phyloP scores from a whole-genome alignment of 2,888 invertebrate genomes.

The Thysanoteuthis rhombus region DNA sequence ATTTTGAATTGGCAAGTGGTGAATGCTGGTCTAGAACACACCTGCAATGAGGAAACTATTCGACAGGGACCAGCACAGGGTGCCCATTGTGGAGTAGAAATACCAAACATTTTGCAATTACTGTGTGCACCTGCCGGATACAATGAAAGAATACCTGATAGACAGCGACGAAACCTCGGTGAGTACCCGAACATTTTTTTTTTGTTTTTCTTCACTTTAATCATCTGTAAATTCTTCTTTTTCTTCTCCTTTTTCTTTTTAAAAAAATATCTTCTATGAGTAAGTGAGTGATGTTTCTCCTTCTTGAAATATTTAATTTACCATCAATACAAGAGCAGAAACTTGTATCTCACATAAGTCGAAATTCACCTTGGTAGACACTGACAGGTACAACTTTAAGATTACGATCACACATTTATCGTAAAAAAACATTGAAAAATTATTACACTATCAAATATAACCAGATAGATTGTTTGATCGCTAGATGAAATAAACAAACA shows the following conservation, averaged over 20 bases:
- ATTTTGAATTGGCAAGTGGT: conserved; percentile 17
- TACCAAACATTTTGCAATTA: conserved; percentile 28
- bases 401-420: no score
- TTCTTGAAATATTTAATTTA: no score
- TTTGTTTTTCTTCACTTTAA: neutral
- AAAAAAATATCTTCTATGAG: no score
- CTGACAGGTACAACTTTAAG: no score
- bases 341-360: no score
- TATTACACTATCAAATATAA: no score
- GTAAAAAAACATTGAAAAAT: no score
- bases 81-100: neutral
- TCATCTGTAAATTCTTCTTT: neutral
- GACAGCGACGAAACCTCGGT: conserved; percentile 14
- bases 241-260: neutral
- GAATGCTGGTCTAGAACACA: conserved; percentile 19
- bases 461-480: no score
- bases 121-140: conserved; percentile 23
- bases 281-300: no score
- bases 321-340: no score
- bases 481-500: no score
- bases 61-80: conserved; percentile 13
- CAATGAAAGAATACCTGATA: neutral
- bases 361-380: no score
- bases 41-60: conserved; percentile 23
- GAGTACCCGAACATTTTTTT: neutral